These are phyloP conservation scores for Pipistrellus pygmaeus DNA, from an alignment of 2,797 vertebrate species.

Conservation along the genomic window DNA sequence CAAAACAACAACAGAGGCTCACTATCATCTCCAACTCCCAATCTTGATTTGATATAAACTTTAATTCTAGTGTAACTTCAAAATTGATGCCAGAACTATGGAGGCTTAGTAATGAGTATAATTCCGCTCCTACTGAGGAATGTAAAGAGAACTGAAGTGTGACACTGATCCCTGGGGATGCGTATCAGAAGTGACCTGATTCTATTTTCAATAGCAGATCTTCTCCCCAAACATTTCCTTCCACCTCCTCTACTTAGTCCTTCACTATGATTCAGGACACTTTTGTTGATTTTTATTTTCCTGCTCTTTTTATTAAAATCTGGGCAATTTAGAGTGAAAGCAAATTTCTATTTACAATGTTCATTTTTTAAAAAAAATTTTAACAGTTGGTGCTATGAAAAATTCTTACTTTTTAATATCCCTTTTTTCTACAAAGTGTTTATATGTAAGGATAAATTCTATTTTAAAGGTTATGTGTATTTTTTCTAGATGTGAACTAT, in stretches of 20 bases:
- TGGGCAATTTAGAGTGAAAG: conserved; percentile 49
- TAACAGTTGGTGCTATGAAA: conserved; percentile 89
- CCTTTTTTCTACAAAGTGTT: conserved; percentile 90
- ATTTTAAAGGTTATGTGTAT: conserved; percentile 93
- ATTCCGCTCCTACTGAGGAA: conserved; percentile 59
- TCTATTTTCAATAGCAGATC: conserved; percentile 28
- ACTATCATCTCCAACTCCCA: conserved; percentile 56
- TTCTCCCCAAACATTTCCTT: not conserved
- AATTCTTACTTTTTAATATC: conserved; percentile 81
- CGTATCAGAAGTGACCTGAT: conserved; percentile 54
- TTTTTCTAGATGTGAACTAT: conserved; percentile 97
- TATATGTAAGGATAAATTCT: conserved; percentile 93
- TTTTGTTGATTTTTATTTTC: conserved; percentile 57
- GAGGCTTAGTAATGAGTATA: conserved; percentile 27
- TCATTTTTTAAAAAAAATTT: conserved; percentile 51
- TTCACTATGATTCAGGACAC: conserved; percentile 56
- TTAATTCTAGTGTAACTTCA: conserved; percentile 76
- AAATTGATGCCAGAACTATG: conserved; percentile 55
- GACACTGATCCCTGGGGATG: conserved; percentile 22
- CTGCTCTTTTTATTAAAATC: conserved; percentile 55
- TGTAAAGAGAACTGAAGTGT: conserved; percentile 64
- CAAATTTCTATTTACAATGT: conserved; percentile 71
- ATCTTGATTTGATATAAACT: conserved; percentile 33
- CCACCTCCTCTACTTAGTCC: not conserved
- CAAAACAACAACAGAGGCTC: not conserved